Conservation (phyloP, 1,140 invertebrate genomes). For the Asbolus verrucosus region DNA sequence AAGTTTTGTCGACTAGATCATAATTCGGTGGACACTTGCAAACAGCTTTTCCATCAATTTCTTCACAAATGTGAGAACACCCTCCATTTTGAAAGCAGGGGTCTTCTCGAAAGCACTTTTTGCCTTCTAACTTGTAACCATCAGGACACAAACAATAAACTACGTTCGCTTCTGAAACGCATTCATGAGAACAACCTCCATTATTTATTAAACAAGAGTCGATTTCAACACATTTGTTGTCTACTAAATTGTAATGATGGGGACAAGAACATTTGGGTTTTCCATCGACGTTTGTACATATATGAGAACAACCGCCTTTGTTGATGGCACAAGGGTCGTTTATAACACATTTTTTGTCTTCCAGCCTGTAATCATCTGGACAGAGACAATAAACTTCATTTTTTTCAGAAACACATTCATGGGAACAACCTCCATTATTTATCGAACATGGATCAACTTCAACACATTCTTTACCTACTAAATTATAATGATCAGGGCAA, state of each 20-base stretch:
- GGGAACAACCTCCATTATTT: conserved; percentile 75
- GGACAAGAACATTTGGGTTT: conserved; percentile 65
- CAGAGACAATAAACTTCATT: conserved; percentile 72
- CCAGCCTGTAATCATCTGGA: conserved; percentile 69
- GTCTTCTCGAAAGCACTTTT: conserved; percentile 67
- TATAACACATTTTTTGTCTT: conserved; percentile 66
- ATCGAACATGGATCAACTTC: conserved; percentile 76
- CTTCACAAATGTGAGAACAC: conserved; percentile 63
- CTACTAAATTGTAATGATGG: conserved; percentile 63
- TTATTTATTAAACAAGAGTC: conserved; percentile 69
- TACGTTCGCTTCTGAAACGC: conserved; percentile 72
- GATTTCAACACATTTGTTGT: conserved; percentile 59
- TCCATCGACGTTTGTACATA: conserved; percentile 71
- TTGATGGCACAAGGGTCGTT: conserved; percentile 75
- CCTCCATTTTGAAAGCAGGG: conserved; percentile 71
- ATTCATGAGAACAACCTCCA: conserved; percentile 76
- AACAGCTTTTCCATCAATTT: conserved; percentile 50
- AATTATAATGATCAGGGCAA: conserved; percentile 66
- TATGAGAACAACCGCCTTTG: conserved; percentile 69
- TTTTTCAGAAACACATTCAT: conserved; percentile 67
- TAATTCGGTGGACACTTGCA: conserved; percentile 56
- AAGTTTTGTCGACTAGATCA: conserved; percentile 62
- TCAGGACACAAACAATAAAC: conserved; percentile 69
- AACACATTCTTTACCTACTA: conserved; percentile 71
- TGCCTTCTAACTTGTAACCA: conserved; percentile 67